A percentile compares a stretch with the other conserved stretches of the same genome.
These are phyloP conservation scores for Poecilobothrus nobilitatus DNA, from an alignment of 2,888 invertebrate species.

Conservation along the genomic window DNA sequence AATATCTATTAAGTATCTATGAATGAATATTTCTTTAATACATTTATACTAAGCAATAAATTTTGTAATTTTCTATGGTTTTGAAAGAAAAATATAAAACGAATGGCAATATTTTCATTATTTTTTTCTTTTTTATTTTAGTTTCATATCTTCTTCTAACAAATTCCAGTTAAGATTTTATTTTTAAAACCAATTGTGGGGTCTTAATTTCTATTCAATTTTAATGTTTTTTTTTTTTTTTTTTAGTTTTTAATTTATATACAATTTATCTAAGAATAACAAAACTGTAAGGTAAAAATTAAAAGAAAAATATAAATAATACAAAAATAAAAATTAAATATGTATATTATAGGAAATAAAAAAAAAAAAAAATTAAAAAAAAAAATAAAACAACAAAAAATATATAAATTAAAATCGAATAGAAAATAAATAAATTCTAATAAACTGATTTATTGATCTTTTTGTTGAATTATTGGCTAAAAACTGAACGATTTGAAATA, in stretches of 20 bases:
- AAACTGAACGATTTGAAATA: neutral
- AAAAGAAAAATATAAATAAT: neutral
- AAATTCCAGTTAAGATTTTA: neutral
- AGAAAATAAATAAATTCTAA: neutral
- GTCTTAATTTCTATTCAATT: slow-evolving; percentile 3
- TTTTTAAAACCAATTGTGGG: neutral
- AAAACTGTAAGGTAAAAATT: too few species aligned
- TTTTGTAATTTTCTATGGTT: neutral
- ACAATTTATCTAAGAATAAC: neutral
- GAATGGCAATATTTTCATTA: too few species aligned
- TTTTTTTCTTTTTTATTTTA: too few species aligned
- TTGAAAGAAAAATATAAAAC: neutral
- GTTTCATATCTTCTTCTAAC: too few species aligned
- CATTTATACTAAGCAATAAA: neutral
- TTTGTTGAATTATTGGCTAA: neutral
- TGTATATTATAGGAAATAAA: neutral
- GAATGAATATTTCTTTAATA: neutral
- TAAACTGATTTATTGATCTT: slow-evolving; percentile 6
- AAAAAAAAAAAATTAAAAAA: too few species aligned
- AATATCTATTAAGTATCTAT: too few species aligned
- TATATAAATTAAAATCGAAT: neutral
- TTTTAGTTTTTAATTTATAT: neutral
- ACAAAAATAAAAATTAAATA: neutral
- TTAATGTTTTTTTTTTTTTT: neutral
- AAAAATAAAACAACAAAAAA: neutral